Evolutionary conservation across 2,797 vertebrate genomes (phyloP), one percentile per base, ranked within the genome.

Genomic region (Sebastes elongatus): DNA sequence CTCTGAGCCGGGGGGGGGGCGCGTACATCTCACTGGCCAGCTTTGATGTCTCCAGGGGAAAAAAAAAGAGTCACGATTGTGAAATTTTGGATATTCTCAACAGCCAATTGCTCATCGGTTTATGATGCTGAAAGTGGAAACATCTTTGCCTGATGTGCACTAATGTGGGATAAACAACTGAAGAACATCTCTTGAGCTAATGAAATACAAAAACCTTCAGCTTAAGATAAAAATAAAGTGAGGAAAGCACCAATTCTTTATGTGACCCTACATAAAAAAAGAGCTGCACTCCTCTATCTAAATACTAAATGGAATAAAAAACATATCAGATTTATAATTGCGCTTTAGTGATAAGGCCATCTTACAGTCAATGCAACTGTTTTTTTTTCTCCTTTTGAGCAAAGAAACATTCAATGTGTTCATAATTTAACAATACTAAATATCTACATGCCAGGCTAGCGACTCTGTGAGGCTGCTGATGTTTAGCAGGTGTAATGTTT

Each of bases 61-160:
- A 52, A 52, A 52, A 76, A 57, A 53, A 55, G 10, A 55, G 11
- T 28, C 16, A 30, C 5, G 20, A 57, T 77, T 84, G 64, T 71
- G 80, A 76, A 89, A 91, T 84, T 49, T 10, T 8, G 13, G 33
- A 60, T 49, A 46, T 25, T 27, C 42, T 71, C 66, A 38, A 56
- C 38, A 55, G 35, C 1, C 2, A 30, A 38, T 20, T 71, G 52
- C 63, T 71, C 66, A 74, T 66, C 38, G 5, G 30, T 78, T 74
- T 64, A 59, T 66, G 18, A 28, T n/a, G 5, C 14, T 65, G 3
- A 46, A 32, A 78, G 46, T n/a, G 46, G 66, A 66, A 66, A 56
- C 63, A 67, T 55, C 30, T 71, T 49, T 25, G 53, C 10, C 25
- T 27, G 23, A 2, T 52, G 20, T 23, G 27, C 0, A 9, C 14